Evolutionary conservation across 2,113 vertebrate genomes (phyloP), one percentile per base, ranked within the genome.

Genomic region (Talpa occidentalis): DNA sequence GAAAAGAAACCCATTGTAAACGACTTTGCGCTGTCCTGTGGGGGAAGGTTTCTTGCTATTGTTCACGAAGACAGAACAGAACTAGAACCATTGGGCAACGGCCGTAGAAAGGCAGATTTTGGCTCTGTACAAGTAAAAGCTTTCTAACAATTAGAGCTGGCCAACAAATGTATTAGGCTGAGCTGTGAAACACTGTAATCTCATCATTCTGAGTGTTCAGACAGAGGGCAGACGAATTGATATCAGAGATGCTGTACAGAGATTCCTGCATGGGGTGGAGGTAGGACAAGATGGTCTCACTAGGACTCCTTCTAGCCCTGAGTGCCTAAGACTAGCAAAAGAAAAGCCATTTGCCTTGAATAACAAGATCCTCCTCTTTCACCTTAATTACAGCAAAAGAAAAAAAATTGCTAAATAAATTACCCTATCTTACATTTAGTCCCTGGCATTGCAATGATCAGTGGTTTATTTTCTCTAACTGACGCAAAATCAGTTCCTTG

Each of bases 81-180:
- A 24, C 59, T 42, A 59, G 83, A 94, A 74, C 59, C 40, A 66
- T 24, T 14, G 44, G 70, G 89, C 10, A 47, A 60, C 32, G 54
- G 47, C 7, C 60, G 22, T 69, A 91, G 17, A 62, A 91, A 77
- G 74, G 87, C 54, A 88, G 49, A 73, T 76, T 79, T 91, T 70
- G 74, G 94, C 67, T 85, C 59, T 77, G 24, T 8, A 77, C 9
- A 83, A 93, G 42, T 22, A 88, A 91, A 79, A 94, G 67, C 91
- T 95, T 94, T 93, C 80, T 88, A 94, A 91, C 30, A 87, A 89
- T 80, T 54, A 88, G 83, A 92, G 90, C 26, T n/a, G 67, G 83
- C 87, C 70, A 91, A 52, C 30, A 87, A 64, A 87, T 4, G 32
- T 30, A 77, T 42, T 52, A 37, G 54, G 49, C 80, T 81, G 30